Percentiles rank a stretch among this genome's conserved stretches.
Conservation (phyloP, 2,888 invertebrate species). For the Euspilapteryx auroguttella region DNA sequence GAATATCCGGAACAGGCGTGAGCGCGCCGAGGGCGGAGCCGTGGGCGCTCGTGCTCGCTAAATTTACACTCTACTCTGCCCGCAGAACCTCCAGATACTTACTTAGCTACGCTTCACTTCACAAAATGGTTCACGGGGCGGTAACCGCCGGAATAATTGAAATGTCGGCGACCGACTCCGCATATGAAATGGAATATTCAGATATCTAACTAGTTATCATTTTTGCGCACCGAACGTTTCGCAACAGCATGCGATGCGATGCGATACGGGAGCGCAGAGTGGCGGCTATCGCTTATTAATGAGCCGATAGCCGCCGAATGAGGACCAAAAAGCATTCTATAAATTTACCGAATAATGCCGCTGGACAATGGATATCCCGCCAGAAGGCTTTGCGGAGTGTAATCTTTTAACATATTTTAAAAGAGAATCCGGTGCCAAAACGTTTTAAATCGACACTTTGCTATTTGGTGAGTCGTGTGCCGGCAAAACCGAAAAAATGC, state of each 20-base stretch:
- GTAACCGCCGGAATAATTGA: too few relatives aligned
- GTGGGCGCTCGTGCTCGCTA: constrained; percentile 10
- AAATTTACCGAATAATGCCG: constrained; percentile 29
- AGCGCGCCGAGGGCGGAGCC: constrained; percentile 22
- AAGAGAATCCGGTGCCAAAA: constrained; percentile 32
- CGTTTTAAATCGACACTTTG: constrained; percentile 35
- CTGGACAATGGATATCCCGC: constrained; percentile 26
- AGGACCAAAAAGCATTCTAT: constrained; percentile 26
- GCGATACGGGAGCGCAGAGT: too few relatives aligned
- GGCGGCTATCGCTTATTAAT: constrained; percentile 48
- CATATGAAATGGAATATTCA: too few relatives aligned
- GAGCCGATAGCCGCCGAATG: constrained; percentile 35
- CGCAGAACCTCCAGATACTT: not conserved
- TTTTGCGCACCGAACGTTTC: too few relatives aligned
- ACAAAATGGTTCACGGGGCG: too few relatives aligned
- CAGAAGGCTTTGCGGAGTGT: constrained; percentile 16
- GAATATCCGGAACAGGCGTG: constrained; percentile 43
- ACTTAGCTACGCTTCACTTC: not conserved
- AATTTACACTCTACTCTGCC: constrained; percentile 2
- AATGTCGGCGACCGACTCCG: too few relatives aligned
- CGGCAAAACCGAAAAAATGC: too few relatives aligned
- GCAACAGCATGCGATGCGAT: too few relatives aligned
- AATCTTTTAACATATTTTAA: constrained; percentile 34
- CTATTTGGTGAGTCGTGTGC: too few relatives aligned
- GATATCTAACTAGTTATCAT: too few relatives aligned